Evolutionary conservation across 1,140 invertebrate species (phyloP), one percentile per base, ranked within the genome.

Genomic region (Archivesica marissinica): DNA sequence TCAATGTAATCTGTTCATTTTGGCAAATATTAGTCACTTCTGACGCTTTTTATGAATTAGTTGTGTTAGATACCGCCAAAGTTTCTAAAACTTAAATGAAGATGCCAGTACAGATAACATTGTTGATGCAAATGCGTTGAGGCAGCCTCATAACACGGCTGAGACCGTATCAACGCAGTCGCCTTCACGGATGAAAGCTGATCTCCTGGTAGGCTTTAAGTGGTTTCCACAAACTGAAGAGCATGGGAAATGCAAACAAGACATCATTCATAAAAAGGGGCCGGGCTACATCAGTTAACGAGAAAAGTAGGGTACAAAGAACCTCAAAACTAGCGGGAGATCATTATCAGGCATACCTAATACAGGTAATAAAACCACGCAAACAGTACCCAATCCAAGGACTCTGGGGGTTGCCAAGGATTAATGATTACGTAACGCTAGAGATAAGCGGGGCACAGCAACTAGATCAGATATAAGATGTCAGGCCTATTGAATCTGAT

Each of bases 151-250:
- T n/a, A 38, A 56, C 23, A 33, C 25, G 33, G 39, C 23, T 41
- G 30, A 50, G 20, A 44, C 64, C 41, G 23, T 50, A 44, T 59
- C 61, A 66, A 81, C 44, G n/a, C 17, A 72, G 79, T 81, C 66
- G 44, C 79, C 79, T 81, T 81, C 50, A 72, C 30, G 68, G 64
- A 39, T 72, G 79, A 70, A 81, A 81, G 56, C 64, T 81, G 79
- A 81, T 81, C 79, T 47, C 79, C 38, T 52, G 50, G 61, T 38
- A 61, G 61, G 59, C 39, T 54, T 68, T 52, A 68, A 70, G 79
- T 72, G 79, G 64, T 68, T 81, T 70, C 66, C 66, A 64, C 68
- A 6, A 17, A 52, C 64, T 56, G 35, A 54, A 68, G 66, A 72
- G 66, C 30, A 72, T 56, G 44, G 50, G 64, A 56, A 81, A 54